A percentile compares a stretch with the other conserved stretches of the same genome.
Conservation (phyloP, 2,888 invertebrate species). For the Acrobeloides nanus region DNA sequence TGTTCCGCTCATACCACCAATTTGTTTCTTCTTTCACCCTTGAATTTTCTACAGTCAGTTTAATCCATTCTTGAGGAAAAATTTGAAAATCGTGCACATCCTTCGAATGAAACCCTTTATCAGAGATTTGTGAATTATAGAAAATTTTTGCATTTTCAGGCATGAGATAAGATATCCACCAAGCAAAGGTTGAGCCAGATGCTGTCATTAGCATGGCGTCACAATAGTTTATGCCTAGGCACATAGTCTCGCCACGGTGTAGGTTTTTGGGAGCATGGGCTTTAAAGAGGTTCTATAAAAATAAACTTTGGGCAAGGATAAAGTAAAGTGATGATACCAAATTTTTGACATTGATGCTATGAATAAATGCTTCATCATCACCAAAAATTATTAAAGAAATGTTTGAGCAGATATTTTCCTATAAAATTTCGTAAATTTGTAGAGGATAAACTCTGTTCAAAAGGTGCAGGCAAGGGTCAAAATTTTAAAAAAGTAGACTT, state of each 20-base stretch:
- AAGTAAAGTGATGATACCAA: not conserved
- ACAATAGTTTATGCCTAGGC: constrained; percentile 15
- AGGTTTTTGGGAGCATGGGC: constrained; percentile 4
- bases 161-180: constrained; percentile 25
- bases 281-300: constrained; percentile 1
- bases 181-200: constrained; percentile 19
- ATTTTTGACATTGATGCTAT: not conserved
- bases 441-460: too few species aligned
- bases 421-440: too few species aligned
- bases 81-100: constrained; percentile 12
- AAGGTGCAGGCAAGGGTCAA: too few species aligned
- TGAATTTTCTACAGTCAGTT: too few species aligned
- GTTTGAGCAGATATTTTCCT: too few species aligned
- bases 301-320: not conserved
- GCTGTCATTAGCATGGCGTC: constrained; percentile 19
- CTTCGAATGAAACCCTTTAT: constrained; percentile 12
- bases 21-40: too few species aligned
- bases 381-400: constrained; percentile 18
- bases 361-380: constrained; percentile 12
- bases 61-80: constrained; percentile 10
- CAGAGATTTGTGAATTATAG: constrained; percentile 13
- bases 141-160: constrained; percentile 15
- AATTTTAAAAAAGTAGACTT: too few species aligned
- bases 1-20: too few species aligned
- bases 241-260: constrained; percentile 12